Evolutionary conservation across 2,797 vertebrate species (phyloP), one percentile per base, ranked within the genome.

Genomic region (Chaunax sp.): DNA sequence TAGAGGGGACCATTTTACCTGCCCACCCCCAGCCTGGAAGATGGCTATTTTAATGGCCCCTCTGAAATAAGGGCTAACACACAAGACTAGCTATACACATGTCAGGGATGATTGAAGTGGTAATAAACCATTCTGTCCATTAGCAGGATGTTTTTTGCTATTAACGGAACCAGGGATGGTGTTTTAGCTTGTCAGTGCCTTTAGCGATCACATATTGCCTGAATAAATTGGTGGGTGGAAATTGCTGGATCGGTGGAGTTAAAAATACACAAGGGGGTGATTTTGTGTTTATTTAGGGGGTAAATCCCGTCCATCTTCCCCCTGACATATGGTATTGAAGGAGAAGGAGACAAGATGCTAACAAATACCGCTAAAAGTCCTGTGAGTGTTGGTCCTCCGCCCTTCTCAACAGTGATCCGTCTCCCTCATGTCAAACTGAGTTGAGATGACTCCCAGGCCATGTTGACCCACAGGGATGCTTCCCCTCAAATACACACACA

Each of bases 91-190:
- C 80, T 63, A 82, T 80, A 85, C 79, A 89, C 83, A 78, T 82
- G 87, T 87, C 92, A 82, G 49, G 71, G 63, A 84, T 92, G 92
- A 93, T 81, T 85, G 89, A 91, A 75, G 79, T 83, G 82, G 75
- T 83, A 85, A 89, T 89, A 88, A 90, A 83, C 60, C 82, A 88
- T 81, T 72, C 67, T 81, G 77, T 89, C 89, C 92, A 91, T 92
- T 92, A 92, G 86, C 3, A 1, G 57, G 71, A 72, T 82, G 81
- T 81, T 82, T 85, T 79, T 81, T 67, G 72, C 84, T 83, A 82
- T 90, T 86, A 90, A 79, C 64, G 5, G 72, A 84, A 69, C 52
- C 20, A 35, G 62, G 52, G 71, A 83, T 65, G 71, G 85, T 83
- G 78, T 88, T 88, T 86, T 74, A 84, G 81, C 75, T 72, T 85